Evolutionary conservation across 2,797 vertebrate genomes (phyloP), one percentile per base, ranked within the genome.

Genomic region (Todus mexicanus): DNA sequence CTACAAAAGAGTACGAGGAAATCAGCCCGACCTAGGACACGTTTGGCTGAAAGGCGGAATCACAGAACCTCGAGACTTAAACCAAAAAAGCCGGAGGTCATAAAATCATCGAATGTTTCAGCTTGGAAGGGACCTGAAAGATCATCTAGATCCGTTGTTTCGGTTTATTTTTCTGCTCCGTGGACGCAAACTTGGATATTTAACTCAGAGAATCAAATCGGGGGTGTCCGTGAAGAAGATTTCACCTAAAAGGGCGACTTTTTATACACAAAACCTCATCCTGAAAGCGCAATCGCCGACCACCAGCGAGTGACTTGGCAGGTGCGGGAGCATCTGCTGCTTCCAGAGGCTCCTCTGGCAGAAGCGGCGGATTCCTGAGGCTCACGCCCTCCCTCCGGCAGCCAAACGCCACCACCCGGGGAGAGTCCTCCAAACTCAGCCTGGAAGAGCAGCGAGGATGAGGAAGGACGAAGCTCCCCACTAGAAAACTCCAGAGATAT

Each of bases 321-420:
- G 91, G 43, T 93, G 92, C 0, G 7, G 35, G 76, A 86, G 63
- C 90, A 92, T 90, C 33, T 93, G 94, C 85, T 21, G 63, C 11
- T 72, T 48, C 84, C 81, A 68, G 68, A 73, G 37, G 16, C 74
- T 72, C 54, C 29, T 40, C 75, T 78, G 92, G 91, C 89, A 73
- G 73, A 6, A 76, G 65, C 4, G 10, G 35, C 2, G 1, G 65
- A 94, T 95, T 94, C 93, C 94, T 29, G 60, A 78, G 91, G 77
- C 81, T 90, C 94, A 35, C 90, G 2, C 77, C 90, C 90, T 63
- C 77, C 90, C 90, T 63, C 43, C 8, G 4, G 61, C 59, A 13
- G 35, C 42, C 37, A 4, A 61, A 38, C 0, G 5, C 5, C 6
- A 21, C 20, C 3, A 12, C 5, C 6, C 1, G 4, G 3, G 72